phyloP scores from a whole-genome alignment of 2,888 invertebrate species.

The Cryptocephalus moraei region DNA sequence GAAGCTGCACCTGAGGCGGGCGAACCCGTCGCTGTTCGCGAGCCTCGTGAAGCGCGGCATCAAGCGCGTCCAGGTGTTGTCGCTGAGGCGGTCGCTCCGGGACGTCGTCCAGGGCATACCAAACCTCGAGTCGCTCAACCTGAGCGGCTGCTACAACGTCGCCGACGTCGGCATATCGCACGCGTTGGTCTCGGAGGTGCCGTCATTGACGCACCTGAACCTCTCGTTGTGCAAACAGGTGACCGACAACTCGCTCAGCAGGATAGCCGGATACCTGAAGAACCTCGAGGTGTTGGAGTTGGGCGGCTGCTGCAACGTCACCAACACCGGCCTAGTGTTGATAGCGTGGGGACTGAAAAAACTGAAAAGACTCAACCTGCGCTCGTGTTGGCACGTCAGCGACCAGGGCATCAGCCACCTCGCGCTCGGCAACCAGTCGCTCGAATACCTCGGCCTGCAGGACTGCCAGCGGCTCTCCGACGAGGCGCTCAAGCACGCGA shows the following conservation, averaged over 20 bases:
- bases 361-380: constrained; percentile 71
- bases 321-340: constrained; percentile 75
- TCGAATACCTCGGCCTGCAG: constrained; percentile 70
- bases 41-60: constrained; percentile 83
- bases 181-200: constrained; percentile 68
- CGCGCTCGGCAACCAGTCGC: constrained; percentile 68
- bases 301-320: constrained; percentile 86
- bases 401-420: constrained; percentile 85
- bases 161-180: constrained; percentile 76
- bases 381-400: constrained; percentile 88
- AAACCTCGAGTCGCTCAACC: constrained; percentile 75
- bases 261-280: constrained; percentile 75
- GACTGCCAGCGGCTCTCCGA: constrained; percentile 93
- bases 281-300: constrained; percentile 81
- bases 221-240: constrained; percentile 91
- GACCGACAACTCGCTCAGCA: constrained; percentile 77
- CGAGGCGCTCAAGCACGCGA: constrained; percentile 76
- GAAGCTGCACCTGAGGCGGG: constrained; percentile 73
- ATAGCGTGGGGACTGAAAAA: constrained; percentile 83
- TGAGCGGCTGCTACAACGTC: constrained; percentile 90
- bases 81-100: constrained; percentile 68
- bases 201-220: constrained; percentile 70
- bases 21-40: constrained; percentile 75
- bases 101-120: constrained; percentile 81
- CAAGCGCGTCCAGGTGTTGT: constrained; percentile 78